phyloP scores from a whole-genome alignment of 2,797 vertebrate genomes.

The Otolemur crassicaudatus region DNA sequence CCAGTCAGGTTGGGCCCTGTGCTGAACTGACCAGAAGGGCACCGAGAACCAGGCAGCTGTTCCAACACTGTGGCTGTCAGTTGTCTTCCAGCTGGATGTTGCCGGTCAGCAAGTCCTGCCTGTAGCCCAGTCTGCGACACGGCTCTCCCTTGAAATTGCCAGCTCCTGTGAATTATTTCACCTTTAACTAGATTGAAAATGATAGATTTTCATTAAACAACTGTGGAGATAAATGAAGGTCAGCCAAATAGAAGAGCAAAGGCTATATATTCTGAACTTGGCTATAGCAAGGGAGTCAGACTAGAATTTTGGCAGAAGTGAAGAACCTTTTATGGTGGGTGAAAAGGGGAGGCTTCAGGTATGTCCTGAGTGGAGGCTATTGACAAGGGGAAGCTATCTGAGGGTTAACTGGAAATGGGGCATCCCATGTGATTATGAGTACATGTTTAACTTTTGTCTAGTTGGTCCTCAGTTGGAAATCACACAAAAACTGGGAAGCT shows the following conservation, averaged over 20 bases:
- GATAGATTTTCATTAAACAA: neutral
- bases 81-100: neutral
- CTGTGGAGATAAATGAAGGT: conserved; percentile 10
- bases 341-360: neutral
- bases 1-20: neutral
- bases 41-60: neutral
- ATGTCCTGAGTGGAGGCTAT: neutral
- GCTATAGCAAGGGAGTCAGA: neutral
- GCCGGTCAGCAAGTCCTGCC: neutral
- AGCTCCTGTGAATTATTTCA: neutral
- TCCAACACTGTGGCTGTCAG: neutral
- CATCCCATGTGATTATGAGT: neutral
- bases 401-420: neutral
- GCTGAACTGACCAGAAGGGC: neutral
- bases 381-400: neutral
- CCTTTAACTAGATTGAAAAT: neutral
- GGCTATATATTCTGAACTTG: neutral
- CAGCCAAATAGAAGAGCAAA: conserved; percentile 1
- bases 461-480: neutral
- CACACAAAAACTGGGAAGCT: neutral
- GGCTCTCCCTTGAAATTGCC: neutral
- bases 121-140: neutral
- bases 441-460: neutral
- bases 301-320: neutral
- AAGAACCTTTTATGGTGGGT: neutral